Conservation (phyloP, 1,140 invertebrate species). For the Drosophila watanabei region DNA sequence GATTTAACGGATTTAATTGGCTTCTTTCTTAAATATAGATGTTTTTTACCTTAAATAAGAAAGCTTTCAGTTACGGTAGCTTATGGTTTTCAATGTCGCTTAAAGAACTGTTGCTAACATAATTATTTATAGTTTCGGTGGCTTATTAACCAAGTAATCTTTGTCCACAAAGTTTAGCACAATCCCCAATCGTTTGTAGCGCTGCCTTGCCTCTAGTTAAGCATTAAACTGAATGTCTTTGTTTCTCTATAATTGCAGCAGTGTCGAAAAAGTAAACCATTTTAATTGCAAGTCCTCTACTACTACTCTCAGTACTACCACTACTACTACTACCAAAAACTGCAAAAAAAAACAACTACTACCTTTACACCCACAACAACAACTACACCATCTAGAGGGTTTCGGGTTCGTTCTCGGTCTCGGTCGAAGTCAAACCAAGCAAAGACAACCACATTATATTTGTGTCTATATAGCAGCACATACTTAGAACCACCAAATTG, state of each 20-base stretch:
- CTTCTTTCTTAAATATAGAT: not conserved
- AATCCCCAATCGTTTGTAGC: conserved; percentile 1
- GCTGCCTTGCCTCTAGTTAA: conserved; percentile 15
- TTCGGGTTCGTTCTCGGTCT: conserved; percentile 39
- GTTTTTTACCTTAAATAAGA: not conserved
- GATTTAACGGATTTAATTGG: not conserved
- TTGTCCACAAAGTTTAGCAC: not conserved
- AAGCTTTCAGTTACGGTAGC: not conserved
- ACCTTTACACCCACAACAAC: conserved; percentile 52
- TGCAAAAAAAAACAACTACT: conserved; percentile 32
- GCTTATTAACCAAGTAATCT: not conserved
- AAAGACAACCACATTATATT: conserved; percentile 19
- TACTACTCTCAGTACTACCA: conserved; percentile 41
- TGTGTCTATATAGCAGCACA: conserved; percentile 41
- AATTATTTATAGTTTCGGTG: not conserved
- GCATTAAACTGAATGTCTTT: conserved; percentile 69
- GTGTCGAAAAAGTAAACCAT: conserved; percentile 82
- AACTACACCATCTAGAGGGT: conserved; percentile 45
- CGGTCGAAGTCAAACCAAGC: conserved; percentile 32
- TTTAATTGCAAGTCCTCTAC: conserved; percentile 54
- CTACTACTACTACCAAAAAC: conserved; percentile 45
- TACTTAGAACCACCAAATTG: conserved; percentile 51
- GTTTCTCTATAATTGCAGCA: conserved; percentile 83
- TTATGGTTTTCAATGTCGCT: not conserved
- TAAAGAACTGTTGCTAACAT: not conserved